phyloP scores from a whole-genome alignment of 2,113 vertebrate genomes.

The Austrofundulus limnaeus region DNA sequence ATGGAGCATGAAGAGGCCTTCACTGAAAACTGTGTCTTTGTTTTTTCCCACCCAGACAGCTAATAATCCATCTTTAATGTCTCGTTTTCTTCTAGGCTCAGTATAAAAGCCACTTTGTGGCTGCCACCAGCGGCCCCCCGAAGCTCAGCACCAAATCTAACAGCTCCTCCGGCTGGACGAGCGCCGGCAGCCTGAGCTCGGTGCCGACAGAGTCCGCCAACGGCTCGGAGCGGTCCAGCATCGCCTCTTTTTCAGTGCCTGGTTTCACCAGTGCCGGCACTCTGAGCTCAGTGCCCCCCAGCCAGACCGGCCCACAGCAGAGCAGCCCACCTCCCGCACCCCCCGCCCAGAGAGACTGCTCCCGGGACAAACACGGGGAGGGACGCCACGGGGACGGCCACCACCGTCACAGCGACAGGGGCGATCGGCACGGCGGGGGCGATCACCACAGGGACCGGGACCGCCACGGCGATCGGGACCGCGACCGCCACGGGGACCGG shows the following conservation, averaged over 20 bases:
- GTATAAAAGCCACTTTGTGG: slow-evolving; percentile 98
- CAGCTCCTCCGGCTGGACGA: slow-evolving; percentile 93
- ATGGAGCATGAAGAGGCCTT: too few species aligned
- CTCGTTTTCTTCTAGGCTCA: slow-evolving; percentile 81
- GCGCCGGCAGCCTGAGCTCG: slow-evolving; percentile 94
- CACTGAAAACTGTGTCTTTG: too few species aligned
- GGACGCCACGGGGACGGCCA: slow-evolving; percentile 73
- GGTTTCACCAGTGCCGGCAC: slow-evolving; percentile 76
- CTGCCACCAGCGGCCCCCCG: slow-evolving; percentile 89
- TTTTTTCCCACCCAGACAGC: neutral
- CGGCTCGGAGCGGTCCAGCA: slow-evolving; percentile 48
- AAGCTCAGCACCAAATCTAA: slow-evolving; percentile 88
- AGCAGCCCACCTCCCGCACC: slow-evolving; percentile 71
- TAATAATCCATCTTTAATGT: slow-evolving; percentile 13
- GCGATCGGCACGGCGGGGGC: slow-evolving; percentile 63
- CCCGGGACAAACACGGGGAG: slow-evolving; percentile 75
- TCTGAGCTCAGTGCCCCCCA: slow-evolving; percentile 71
- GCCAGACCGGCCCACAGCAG: slow-evolving; percentile 38
- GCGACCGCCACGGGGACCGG: slow-evolving; percentile 70
- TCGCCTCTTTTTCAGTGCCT: slow-evolving; percentile 44
- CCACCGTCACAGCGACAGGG: slow-evolving; percentile 59
- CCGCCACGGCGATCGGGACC: slow-evolving; percentile 69
- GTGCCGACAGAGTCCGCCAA: slow-evolving; percentile 82
- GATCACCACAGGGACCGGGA: slow-evolving; percentile 67
- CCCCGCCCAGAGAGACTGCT: slow-evolving; percentile 74